Evolutionary conservation across 1,140 invertebrate species (phyloP).

Genomic region (Radopholus similis): DNA sequence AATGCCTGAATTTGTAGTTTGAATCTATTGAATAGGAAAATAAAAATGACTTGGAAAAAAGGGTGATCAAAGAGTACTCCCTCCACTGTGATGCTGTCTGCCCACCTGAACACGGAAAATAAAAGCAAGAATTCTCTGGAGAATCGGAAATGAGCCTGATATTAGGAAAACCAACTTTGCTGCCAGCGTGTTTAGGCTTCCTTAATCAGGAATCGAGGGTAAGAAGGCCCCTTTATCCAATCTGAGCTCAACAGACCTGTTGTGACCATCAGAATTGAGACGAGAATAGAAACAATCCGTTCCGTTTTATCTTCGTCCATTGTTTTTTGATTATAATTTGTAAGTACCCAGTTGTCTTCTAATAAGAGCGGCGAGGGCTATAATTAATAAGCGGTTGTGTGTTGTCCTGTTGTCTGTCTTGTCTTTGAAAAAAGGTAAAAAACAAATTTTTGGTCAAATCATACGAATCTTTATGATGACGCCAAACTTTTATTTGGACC

Average conservation of each 20-base stretch:
- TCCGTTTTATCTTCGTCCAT: constrained; percentile 21
- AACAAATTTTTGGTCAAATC: too few species aligned
- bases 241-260: constrained; percentile 2
- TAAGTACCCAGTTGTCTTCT: neutral
- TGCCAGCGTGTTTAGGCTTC: constrained; percentile 52
- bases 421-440: too few species aligned
- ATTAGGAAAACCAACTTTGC: constrained; percentile 42
- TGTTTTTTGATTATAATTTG: neutral
- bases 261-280: constrained; percentile 45
- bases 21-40: too few species aligned
- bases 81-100: constrained; percentile 53
- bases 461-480: too few species aligned
- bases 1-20: too few species aligned
- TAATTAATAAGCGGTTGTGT: too few species aligned
- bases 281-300: constrained; percentile 21
- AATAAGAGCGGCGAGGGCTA: neutral
- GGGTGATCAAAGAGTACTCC: constrained; percentile 54
- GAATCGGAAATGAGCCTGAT: neutral
- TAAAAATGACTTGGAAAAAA: constrained; percentile 53
- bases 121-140: neutral
- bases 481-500: neutral
- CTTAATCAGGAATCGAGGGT: constrained; percentile 5
- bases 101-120: constrained; percentile 46
- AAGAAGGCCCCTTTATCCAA: neutral
- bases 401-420: too few species aligned